Percentiles rank a stretch among this genome's conserved stretches.
Evolutionary conservation across 2,113 vertebrate genomes (phyloP).

Genomic region (Hippolais icterina): DNA sequence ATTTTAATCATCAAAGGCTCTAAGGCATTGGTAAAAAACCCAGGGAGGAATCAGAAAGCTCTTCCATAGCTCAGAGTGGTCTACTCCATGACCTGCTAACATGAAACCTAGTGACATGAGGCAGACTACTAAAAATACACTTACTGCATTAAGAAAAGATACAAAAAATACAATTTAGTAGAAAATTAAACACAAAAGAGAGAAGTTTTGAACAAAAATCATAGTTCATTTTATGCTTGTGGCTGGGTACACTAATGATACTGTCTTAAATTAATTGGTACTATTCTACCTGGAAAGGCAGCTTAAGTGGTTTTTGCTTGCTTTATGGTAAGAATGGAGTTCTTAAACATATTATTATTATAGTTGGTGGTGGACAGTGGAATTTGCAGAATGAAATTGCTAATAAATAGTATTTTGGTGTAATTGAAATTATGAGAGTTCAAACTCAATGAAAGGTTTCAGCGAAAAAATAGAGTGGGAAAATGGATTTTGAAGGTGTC

Average conservation of each 20-base stretch:
- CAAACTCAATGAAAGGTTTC: background rate
- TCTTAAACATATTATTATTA: background rate
- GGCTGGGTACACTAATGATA: background rate
- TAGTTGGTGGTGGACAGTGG: background rate
- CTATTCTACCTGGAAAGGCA: background rate
- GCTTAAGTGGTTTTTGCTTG: background rate
- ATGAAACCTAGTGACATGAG: background rate
- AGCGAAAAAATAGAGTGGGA: background rate
- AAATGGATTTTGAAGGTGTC: background rate
- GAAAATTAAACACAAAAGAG: background rate
- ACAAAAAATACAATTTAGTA: background rate
- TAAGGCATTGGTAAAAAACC: background rate
- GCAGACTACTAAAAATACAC: background rate
- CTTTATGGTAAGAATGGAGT: background rate
- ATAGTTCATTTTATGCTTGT: background rate
- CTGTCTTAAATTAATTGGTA: background rate
- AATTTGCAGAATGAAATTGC: background rate
- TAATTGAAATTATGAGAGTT: background rate
- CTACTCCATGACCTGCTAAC: background rate
- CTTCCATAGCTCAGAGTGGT: background rate
- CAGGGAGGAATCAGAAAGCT: background rate
- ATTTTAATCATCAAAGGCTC: background rate
- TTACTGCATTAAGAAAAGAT: background rate
- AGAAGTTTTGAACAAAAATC: background rate
- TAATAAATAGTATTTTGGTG: background rate